Evolutionary conservation across 2,113 vertebrate species (phyloP).

Genomic region (Chaenocephalus aceratus): DNA sequence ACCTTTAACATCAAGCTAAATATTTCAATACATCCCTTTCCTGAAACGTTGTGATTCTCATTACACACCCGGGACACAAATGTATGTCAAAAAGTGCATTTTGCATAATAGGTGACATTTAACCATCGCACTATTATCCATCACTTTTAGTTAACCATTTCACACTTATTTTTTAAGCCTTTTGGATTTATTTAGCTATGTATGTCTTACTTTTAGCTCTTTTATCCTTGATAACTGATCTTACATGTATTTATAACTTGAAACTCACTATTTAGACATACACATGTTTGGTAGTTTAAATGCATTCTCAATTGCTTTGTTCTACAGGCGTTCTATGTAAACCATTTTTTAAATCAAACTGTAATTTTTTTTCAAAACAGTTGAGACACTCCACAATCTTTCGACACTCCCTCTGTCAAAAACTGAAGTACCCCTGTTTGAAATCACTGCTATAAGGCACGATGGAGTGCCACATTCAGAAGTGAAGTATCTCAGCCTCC

Average conservation of each 20-base stretch:
- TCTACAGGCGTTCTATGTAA: neutral
- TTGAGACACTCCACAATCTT: neutral
- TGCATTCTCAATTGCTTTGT: too few species aligned
- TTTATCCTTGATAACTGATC: too few species aligned
- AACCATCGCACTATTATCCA: neutral
- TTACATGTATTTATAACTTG: too few species aligned
- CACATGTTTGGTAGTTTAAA: too few species aligned
- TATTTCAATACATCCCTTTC: too few species aligned
- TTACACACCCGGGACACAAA: too few species aligned
- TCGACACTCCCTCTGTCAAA: neutral
- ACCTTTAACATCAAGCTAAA: too few species aligned
- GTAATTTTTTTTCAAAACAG: neutral
- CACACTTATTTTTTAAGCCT: neutral
- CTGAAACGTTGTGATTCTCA: too few species aligned
- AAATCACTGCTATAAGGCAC: neutral
- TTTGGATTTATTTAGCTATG: neutral
- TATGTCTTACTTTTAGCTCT: too few species aligned
- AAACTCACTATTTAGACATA: too few species aligned
- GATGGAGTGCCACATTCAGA: slow-evolving; percentile 5
- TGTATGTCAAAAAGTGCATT: too few species aligned
- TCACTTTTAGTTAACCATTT: neutral
- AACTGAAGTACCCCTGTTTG: neutral
- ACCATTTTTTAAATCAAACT: neutral
- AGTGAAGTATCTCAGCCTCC: neutral
- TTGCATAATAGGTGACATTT: too few species aligned